Conservation (phyloP, 2,797 vertebrate species). For the Ctenosaura bakeri region DNA sequence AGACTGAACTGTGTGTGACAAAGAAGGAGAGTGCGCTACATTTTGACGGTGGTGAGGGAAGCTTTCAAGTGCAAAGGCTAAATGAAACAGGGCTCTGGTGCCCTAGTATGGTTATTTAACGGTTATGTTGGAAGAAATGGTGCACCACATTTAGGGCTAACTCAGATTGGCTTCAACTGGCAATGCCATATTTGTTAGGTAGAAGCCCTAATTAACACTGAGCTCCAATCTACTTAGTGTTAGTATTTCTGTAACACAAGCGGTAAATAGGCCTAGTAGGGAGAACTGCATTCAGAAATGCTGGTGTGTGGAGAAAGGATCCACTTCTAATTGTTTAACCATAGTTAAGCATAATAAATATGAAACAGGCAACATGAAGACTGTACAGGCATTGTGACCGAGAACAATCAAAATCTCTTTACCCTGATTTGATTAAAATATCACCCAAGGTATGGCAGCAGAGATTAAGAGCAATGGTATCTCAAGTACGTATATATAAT, state of each 20-base stretch:
- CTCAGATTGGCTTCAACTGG: background rate
- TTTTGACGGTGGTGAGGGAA: background rate
- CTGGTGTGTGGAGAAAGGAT: too few species aligned
- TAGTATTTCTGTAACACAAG: background rate
- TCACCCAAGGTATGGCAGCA: background rate
- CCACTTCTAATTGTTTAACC: background rate
- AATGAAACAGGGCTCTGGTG: background rate
- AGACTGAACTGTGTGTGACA: background rate
- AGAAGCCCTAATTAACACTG: background rate
- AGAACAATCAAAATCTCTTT: background rate
- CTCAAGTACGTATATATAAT: background rate
- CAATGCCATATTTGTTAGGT: background rate
- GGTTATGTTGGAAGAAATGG: too few species aligned
- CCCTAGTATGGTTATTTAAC: too few species aligned
- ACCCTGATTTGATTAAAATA: background rate
- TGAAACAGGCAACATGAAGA: background rate
- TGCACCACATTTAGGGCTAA: background rate
- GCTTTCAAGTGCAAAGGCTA: background rate
- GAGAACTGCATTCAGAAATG: background rate
- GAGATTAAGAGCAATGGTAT: background rate
- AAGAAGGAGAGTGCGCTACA: background rate
- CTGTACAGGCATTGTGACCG: background rate
- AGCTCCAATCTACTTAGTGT: background rate
- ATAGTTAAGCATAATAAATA: background rate
- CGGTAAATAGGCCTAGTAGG: background rate